Evolutionary conservation across 1,140 invertebrate genomes (phyloP), one percentile per base, ranked within the genome.

Genomic region (Euwallacea fornicatus): DNA sequence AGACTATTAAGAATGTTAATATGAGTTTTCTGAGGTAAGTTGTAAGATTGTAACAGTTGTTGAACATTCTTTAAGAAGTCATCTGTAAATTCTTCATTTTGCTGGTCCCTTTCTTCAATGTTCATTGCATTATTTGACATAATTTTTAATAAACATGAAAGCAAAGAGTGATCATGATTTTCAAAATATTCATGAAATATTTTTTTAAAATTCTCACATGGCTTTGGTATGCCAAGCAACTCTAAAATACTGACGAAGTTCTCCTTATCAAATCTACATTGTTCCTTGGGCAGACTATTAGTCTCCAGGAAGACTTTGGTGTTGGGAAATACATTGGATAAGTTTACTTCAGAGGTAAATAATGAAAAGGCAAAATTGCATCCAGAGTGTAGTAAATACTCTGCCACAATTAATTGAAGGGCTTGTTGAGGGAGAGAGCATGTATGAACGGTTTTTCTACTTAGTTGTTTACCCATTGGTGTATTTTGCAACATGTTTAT

Each of bases 311-410:
- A 64, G 11, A 61, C 33, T 54, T 46, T 70, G 44, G 13, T 43
- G 21, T 75, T 65, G 9, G 78, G 80, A 55, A 81, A 75, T 46
- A 75, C 72, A 47, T 76, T 78, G 6, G 76, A 74, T 42, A 73
- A 53, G 4, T 85, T 83, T 65, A 86, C 84, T 77, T 87, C 86
- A 11, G 84, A 84, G 68, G 83, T 79, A 77, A 86, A 86, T 42
- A 87, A 82, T 13, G 85, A 87, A 7, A 86, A 76, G n/a, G 82
- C 82, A 73, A 86, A 87, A 66, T 81, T 83, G 69, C 85, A 86
- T n/a, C 85, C 79, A 81, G 85, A 73, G 71, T 81, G 76, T 7
- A 86, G 66, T 13, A 87, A 79, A 80, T 86, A 86, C 77, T 87
- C 86, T 42, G 82, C 83, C 56, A 87, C 81, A 21, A 87, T 75